Conservation (phyloP, 2,113 vertebrate species). For the Indicator maculatus region DNA sequence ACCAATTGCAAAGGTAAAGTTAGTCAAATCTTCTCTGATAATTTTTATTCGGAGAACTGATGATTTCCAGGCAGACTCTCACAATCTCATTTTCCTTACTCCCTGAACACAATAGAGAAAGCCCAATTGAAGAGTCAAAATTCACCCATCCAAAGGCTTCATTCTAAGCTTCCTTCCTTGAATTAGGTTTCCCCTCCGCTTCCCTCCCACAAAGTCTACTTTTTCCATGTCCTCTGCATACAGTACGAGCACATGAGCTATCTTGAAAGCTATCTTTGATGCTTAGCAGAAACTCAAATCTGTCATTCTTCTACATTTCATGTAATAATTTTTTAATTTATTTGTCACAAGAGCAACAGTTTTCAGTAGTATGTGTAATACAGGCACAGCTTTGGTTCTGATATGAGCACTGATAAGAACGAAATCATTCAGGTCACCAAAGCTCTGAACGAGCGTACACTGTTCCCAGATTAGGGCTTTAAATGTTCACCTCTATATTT, state of each 20-base stretch:
- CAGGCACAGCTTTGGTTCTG: background rate
- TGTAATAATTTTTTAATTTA: background rate
- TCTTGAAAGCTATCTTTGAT: background rate
- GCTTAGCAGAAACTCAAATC: background rate
- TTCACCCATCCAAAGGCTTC: background rate
- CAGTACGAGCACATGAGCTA: background rate
- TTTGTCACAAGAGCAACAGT: background rate
- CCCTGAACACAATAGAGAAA: background rate
- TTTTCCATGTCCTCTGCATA: background rate
- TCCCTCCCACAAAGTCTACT: background rate
- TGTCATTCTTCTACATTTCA: background rate
- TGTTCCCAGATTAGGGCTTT: constrained; percentile 9
- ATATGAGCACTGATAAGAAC: background rate
- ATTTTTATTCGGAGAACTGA: background rate
- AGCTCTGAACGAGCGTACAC: background rate
- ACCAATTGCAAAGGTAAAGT: background rate
- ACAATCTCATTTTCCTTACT: background rate
- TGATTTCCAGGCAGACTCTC: background rate
- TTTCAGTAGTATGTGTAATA: background rate
- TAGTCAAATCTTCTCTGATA: background rate
- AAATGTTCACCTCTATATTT: constrained; percentile 47
- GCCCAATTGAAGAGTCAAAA: background rate
- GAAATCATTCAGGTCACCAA: background rate
- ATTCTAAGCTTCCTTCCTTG: background rate
- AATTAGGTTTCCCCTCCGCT: background rate